phyloP scores from a whole-genome alignment of 2,797 vertebrate species.

The Clarias platycephalus region DNA sequence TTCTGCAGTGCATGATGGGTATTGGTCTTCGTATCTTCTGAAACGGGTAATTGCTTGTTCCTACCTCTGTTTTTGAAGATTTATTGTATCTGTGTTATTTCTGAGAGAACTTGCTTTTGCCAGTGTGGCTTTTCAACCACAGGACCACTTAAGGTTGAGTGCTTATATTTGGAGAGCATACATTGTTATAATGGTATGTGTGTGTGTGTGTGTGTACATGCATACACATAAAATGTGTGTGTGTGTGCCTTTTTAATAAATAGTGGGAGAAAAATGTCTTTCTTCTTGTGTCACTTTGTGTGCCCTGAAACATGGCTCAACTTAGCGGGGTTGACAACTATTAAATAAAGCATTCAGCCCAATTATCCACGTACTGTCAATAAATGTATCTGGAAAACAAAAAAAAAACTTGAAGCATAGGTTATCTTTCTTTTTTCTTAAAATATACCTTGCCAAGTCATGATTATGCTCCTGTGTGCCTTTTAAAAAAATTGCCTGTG shows the following conservation, averaged over 20 bases:
- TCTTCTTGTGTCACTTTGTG: not conserved
- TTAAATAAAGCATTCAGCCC: constrained; percentile 15
- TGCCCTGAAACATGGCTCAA: not conserved
- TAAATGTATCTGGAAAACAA: constrained; percentile 41
- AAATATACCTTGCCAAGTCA: constrained; percentile 37
- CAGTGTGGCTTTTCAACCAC: constrained; percentile 39
- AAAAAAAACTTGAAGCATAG: constrained; percentile 28
- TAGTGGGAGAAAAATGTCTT: constrained; percentile 30
- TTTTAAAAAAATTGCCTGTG: constrained; percentile 41
- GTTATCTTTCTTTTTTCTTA: not conserved
- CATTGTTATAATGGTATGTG: constrained; percentile 2
- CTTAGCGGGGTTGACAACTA: not conserved
- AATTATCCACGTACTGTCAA: constrained; percentile 22
- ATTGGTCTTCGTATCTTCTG: constrained; percentile 51
- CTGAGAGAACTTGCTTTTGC: constrained; percentile 56
- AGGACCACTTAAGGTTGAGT: constrained; percentile 34
- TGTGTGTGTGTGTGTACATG: not conserved
- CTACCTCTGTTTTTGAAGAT: constrained; percentile 56
- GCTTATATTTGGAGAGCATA: constrained; percentile 1
- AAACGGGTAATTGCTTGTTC: constrained; percentile 57
- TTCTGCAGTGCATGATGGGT: constrained; percentile 47
- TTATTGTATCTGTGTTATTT: constrained; percentile 57
- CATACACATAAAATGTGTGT: not conserved
- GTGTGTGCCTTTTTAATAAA: constrained; percentile 63
- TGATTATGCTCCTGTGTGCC: constrained; percentile 46